These are phyloP conservation scores for Solenodon paradoxus DNA, from an alignment of 2,113 vertebrate genomes.

Conservation along the genomic window DNA sequence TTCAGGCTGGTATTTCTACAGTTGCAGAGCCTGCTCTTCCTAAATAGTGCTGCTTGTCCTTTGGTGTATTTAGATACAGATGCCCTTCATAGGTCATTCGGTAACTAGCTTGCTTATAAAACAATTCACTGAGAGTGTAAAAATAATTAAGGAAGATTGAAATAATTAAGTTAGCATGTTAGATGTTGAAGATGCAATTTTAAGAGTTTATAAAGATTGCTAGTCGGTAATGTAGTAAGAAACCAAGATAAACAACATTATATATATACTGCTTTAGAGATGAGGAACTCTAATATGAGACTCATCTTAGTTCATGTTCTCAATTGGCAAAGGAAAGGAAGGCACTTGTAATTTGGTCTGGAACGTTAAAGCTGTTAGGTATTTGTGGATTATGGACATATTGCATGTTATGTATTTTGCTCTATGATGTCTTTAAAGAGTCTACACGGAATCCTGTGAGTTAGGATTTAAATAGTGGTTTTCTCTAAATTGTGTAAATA, in stretches of 20 bases:
- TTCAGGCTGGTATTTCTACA: neutral
- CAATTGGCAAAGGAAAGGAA: neutral
- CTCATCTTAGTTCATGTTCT: neutral
- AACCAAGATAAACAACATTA: neutral
- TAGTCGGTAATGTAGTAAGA: neutral
- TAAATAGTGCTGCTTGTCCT: neutral
- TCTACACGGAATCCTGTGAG: neutral
- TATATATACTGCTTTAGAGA: neutral
- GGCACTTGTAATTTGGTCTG: neutral
- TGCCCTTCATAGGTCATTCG: neutral
- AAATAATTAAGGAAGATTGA: neutral
- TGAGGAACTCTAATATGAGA: neutral
- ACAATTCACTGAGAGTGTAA: neutral
- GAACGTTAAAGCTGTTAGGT: neutral
- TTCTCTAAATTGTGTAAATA: neutral
- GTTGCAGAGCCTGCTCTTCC: neutral
- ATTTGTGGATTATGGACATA: neutral
- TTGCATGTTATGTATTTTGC: constrained; percentile 24
- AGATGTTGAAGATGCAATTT: neutral
- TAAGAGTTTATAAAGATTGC: neutral
- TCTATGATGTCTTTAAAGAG: constrained; percentile 16
- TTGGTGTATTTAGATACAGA: neutral
- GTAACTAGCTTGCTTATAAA: neutral
- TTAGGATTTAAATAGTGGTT: neutral
- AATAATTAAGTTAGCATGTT: neutral